Conservation (phyloP, 2,797 vertebrate species). For the Zenarchopterus dispar region DNA sequence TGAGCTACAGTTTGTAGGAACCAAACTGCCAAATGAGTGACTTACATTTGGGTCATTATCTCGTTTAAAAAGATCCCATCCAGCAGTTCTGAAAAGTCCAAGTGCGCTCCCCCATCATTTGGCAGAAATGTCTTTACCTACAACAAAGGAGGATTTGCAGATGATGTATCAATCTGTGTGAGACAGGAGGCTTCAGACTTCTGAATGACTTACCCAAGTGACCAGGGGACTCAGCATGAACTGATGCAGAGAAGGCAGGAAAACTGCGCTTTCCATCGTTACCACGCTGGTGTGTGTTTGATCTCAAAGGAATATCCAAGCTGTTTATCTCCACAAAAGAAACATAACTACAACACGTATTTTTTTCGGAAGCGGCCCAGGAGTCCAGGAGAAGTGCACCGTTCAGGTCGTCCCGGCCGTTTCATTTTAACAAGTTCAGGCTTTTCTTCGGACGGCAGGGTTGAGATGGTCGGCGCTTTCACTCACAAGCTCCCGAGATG, state of each 20-base stretch:
- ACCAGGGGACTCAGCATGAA: conserved; percentile 93
- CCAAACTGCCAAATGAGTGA: neutral
- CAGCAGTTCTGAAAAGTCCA: conserved; percentile 89
- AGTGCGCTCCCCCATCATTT: conserved; percentile 81
- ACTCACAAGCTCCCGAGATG: neutral
- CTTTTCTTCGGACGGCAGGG: neutral
- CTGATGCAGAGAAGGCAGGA: conserved; percentile 87
- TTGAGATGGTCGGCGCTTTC: too few species aligned
- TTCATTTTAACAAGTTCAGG: conserved; percentile 19
- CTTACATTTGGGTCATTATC: conserved; percentile 96
- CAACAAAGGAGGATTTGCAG: conserved; percentile 35
- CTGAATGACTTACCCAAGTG: conserved; percentile 88
- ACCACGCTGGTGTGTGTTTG: neutral
- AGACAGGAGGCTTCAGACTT: neutral
- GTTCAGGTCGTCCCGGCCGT: conserved; percentile 25
- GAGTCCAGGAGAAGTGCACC: conserved; percentile 19
- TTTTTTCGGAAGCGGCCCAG: conserved; percentile 3
- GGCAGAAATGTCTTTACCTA: conserved; percentile 91
- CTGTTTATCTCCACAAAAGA: neutral
- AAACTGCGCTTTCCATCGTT: conserved; percentile 89
- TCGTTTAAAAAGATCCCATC: conserved; percentile 91
- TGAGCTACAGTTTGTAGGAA: too few species aligned
- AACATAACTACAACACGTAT: neutral
- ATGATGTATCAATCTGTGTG: neutral
- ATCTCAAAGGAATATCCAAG: conserved; percentile 18